Evolutionary conservation across 2,888 invertebrate species (phyloP), one percentile per base, ranked within the genome.

Genomic region (Lepidocyrtinus sp.): DNA sequence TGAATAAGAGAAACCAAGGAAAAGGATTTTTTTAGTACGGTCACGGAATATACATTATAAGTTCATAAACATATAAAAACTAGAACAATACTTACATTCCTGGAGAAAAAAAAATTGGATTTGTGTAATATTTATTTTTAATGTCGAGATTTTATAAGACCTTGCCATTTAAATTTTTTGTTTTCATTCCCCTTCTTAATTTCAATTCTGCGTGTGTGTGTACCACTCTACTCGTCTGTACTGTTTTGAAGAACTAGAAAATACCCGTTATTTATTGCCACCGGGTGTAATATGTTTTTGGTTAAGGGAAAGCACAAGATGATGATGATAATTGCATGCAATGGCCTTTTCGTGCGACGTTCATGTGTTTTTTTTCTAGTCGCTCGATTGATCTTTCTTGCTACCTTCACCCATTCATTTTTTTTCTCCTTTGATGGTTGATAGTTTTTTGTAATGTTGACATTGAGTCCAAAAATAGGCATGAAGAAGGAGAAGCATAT

Each of bases 251-350:
- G 55, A n/a, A n/a, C n/a, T n/a, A 55, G 55, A n/a, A 55, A 55
- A 55, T 55, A 55, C 55, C 55, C 55, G 55, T 55, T n/a, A 55
- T 55, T 55, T 55, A 55, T 55, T 55, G 15, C 55, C 2, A 15
- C n/a, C 17, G 36, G 7, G 36, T 36, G 36, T 9, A 36, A 12
- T 36, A 36, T 5, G 36, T 7, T 55, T 9, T 7, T 55, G 9
- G n/a, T 55, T n/a, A n/a, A n/a, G n/a, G n/a, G n/a, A n/a, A n/a
- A n/a, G n/a, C n/a, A n/a, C n/a, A n/a, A n/a, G 55, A 55, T 55
- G 55, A 55, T 55, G 55, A 55, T 55, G 55, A 55, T 55, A 55
- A 55, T 55, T 55, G 55, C 55, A 55, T 55, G 55, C 55, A 55
- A 36, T 5, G n/a, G n/a, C n/a, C n/a, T 36, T 36, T 36, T 12